These are phyloP conservation scores for Epiblema foenella DNA, from an alignment of 2,888 invertebrate species.

Conservation along the genomic window DNA sequence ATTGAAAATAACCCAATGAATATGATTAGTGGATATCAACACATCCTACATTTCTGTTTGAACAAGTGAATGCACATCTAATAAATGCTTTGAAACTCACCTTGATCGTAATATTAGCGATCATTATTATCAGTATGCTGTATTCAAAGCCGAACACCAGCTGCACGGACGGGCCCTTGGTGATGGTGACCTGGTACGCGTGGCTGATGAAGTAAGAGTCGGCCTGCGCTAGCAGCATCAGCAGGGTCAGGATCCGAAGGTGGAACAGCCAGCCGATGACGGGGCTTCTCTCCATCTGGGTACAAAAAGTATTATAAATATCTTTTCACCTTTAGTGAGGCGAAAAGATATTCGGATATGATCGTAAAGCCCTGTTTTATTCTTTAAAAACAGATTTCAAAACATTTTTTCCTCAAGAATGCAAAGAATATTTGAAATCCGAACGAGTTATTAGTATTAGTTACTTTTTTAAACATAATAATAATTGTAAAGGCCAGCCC, in stretches of 20 bases:
- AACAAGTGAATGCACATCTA: too few species aligned
- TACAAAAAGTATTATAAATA: slow-evolving; percentile 46
- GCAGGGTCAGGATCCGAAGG: slow-evolving; percentile 93
- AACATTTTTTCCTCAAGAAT: too few species aligned
- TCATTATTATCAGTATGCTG: slow-evolving; percentile 97
- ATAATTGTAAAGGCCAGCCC: too few species aligned
- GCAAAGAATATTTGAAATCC: too few species aligned
- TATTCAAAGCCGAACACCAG: slow-evolving; percentile 99
- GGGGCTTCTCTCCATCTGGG: slow-evolving; percentile 99
- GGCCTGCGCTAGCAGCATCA: slow-evolving; percentile 91
- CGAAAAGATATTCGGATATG: too few species aligned
- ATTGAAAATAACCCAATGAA: too few species aligned
- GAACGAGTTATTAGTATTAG: too few species aligned
- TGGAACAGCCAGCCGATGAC: slow-evolving; percentile 98
- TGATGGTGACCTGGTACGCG: slow-evolving; percentile 96
- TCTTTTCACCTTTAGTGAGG: neutral
- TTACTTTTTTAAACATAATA: too few species aligned
- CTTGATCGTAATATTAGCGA: slow-evolving; percentile 97
- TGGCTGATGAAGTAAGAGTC: slow-evolving; percentile 96
- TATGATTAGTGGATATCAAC: too few species aligned
- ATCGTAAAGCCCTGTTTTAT: too few species aligned
- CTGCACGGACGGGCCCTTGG: slow-evolving; percentile 98
- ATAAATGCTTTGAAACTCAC: slow-evolving; percentile 83
- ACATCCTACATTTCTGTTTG: too few species aligned
- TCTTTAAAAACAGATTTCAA: too few species aligned